phyloP scores from a whole-genome alignment of 2,113 vertebrate species.

The Sebastes fasciatus region DNA sequence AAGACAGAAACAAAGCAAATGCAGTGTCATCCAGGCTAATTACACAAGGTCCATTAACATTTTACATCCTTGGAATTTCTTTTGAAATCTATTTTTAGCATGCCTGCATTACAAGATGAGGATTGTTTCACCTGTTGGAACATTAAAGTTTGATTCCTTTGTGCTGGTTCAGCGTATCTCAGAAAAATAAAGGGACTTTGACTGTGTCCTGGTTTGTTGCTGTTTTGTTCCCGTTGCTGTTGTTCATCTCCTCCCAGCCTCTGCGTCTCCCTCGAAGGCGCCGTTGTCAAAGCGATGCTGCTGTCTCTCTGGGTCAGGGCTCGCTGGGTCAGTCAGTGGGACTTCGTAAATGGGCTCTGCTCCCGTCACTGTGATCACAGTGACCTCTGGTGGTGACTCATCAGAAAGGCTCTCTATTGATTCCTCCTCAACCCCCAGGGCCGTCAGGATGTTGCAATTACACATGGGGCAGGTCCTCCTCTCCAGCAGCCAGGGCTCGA shows the following conservation, averaged over 20 bases:
- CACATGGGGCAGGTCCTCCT: constrained; percentile 94
- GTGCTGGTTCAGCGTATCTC: constrained; percentile 3
- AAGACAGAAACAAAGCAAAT: constrained; percentile 18
- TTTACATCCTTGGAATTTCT: constrained; percentile 21
- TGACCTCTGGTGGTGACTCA: constrained; percentile 66
- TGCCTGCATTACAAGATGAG: constrained; percentile 7
- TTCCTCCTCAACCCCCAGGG: constrained; percentile 88
- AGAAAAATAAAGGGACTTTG: constrained; percentile 38
- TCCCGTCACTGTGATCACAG: constrained; percentile 71
- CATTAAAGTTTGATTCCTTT: constrained; percentile 31
- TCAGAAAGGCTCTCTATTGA: constrained; percentile 39
- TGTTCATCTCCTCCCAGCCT: constrained; percentile 26
- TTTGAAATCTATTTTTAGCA: constrained; percentile 3
- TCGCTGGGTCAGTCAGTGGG: constrained; percentile 73
- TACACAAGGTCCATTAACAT: constrained; percentile 24
- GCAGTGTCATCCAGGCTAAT: constrained; percentile 3
- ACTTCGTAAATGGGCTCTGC: constrained; percentile 72
- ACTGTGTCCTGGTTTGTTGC: constrained; percentile 33
- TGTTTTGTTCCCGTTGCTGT: constrained; percentile 40
- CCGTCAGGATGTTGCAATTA: constrained; percentile 94
- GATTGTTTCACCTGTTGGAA: not conserved
- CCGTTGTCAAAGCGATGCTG: constrained; percentile 89
- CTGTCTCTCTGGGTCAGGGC: constrained; percentile 76
- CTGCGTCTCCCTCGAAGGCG: constrained; percentile 24
- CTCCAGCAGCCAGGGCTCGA: constrained; percentile 95